phyloP scores from a whole-genome alignment of 2,797 vertebrate genomes.

The Yasuhikotakia modesta region DNA sequence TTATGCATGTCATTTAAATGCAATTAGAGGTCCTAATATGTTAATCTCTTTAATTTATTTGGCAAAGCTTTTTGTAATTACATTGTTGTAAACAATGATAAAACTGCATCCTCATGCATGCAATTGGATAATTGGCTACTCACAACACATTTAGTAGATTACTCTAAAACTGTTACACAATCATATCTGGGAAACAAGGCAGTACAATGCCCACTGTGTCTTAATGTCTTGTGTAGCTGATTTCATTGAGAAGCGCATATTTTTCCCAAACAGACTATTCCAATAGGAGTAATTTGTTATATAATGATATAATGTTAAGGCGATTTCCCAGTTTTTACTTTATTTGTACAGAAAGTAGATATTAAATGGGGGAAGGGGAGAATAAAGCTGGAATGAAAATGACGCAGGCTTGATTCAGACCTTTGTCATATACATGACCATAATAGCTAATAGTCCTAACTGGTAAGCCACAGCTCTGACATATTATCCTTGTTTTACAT shows the following conservation, averaged over 20 bases:
- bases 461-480: not conserved
- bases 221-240: slow-evolving; percentile 38
- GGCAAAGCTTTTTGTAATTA: slow-evolving; percentile 59
- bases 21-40: slow-evolving; percentile 59
- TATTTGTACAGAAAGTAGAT: slow-evolving; percentile 5
- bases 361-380: not conserved
- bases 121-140: slow-evolving; percentile 60
- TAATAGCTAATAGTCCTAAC: slow-evolving; percentile 2
- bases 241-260: slow-evolving; percentile 21
- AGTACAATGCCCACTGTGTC: slow-evolving; percentile 42
- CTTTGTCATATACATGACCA: not conserved
- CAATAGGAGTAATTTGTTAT: slow-evolving; percentile 27
- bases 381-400: not conserved
- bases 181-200: slow-evolving; percentile 47
- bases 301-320: not conserved
- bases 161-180: slow-evolving; percentile 52
- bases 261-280: not conserved
- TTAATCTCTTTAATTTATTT: slow-evolving; percentile 55
- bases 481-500: not conserved
- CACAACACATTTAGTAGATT: slow-evolving; percentile 57
- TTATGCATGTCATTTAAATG: slow-evolving; percentile 62
- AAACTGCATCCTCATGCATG: slow-evolving; percentile 57
- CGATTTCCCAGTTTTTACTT: not conserved
- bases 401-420: not conserved
- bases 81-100: slow-evolving; percentile 63